Evolutionary conservation across 1,140 invertebrate genomes (phyloP).

Genomic region (Portunus trituberculatus): DNA sequence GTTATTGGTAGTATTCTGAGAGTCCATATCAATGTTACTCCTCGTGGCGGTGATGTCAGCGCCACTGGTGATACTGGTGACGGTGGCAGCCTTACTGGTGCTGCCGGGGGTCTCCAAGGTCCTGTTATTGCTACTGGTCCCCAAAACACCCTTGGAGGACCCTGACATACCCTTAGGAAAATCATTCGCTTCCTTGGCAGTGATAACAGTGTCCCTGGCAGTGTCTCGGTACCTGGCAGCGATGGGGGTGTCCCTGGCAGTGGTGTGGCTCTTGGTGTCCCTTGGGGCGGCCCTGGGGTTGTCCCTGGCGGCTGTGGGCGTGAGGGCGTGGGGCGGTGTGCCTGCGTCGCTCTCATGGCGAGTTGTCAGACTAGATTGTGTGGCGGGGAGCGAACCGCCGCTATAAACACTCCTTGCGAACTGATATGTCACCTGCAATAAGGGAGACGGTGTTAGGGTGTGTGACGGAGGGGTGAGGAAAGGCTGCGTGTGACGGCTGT

Average conservation of each 20-base stretch:
- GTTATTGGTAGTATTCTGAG: no score
- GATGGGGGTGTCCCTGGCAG: neutral
- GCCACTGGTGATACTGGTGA: neutral
- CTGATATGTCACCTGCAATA: conserved; percentile 69
- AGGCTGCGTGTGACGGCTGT: neutral
- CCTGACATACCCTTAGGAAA: no score
- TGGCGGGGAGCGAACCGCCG: conserved; percentile 44
- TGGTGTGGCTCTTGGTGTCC: conserved; percentile 24
- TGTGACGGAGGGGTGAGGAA: no score
- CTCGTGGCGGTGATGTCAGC: neutral
- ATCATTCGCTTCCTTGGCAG: neutral
- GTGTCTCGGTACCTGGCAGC: neutral
- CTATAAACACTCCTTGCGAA: conserved; percentile 68
- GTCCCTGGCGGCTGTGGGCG: neutral
- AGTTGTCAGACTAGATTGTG: conserved; percentile 64
- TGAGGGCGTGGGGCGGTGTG: conserved; percentile 31
- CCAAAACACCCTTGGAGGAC: no score
- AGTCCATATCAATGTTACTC: no score
- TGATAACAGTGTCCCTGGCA: neutral
- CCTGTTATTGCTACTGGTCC: neutral
- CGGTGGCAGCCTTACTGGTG: neutral
- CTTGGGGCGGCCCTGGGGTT: neutral
- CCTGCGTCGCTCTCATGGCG: conserved; percentile 61
- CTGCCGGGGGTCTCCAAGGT: neutral
- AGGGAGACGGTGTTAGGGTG: neutral